Evolutionary conservation across 2,888 invertebrate species (phyloP), one percentile per base, ranked within the genome.

Genomic region (Agapetus fuscipes): DNA sequence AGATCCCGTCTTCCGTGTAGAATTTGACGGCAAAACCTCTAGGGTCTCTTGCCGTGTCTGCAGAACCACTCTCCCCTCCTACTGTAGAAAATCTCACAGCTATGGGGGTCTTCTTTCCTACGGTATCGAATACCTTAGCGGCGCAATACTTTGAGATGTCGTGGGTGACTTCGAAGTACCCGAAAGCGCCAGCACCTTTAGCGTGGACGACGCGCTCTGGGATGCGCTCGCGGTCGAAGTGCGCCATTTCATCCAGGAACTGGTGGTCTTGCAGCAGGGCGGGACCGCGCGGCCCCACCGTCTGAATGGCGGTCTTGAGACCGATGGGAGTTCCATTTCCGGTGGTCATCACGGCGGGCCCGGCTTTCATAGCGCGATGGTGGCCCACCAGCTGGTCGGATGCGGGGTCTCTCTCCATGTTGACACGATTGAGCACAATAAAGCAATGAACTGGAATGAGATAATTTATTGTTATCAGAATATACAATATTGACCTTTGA

Each of bases 121-220:
- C 65, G 13, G 64, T 59, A 30, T 80, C 77, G 60, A 91, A 91
- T 1, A 90, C 64, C 53, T 78, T 80, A 0, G 89, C 88, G 27
- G 83, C 86, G 48, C 71, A 67, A 58, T 87, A 90, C 55, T 83
- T 77, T 13, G 74, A 73, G 45, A 91, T 87, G 56, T 90, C 89
- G 56, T 89, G 80, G 3, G 90, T 90, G 10, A 89, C 84, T 62
- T 89, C 86, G 56, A 91, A 88, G 54, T 85, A 83, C 2, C 84
- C 88, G 59, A 87, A 89, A 2, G 87, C 88, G 16, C 88, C 93
- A 29, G 86, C 90, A 48, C 95, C 96, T 61, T 96, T 96, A 1
- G 96, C 95, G 60, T 95, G 95, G 2, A 93, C 94, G 1, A 95
- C 94, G 51, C 96, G 77, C 59, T 96, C 95, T 1, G 96, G 95